A percentile compares a stretch with the other conserved stretches of the same genome.
These are phyloP conservation scores for Ichneumon xanthorius DNA, from an alignment of 2,888 invertebrate genomes.

Conservation along the genomic window DNA sequence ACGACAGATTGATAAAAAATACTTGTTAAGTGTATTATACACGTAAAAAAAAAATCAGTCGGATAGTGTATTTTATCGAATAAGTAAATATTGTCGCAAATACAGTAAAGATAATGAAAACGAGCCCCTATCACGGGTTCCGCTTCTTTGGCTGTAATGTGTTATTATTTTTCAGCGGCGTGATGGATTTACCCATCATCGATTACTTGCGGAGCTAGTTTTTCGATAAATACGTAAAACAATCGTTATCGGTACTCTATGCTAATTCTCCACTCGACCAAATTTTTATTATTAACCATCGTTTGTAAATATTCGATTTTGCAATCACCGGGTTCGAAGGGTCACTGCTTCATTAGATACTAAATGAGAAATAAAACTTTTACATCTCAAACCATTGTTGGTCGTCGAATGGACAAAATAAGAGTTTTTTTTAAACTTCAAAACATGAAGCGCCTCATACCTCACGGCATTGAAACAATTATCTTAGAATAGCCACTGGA, in stretches of 20 bases:
- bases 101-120: conserved; percentile 5
- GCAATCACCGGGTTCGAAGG: neutral
- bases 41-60: conserved; percentile 29
- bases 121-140: conserved; percentile 16
- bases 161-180: conserved; percentile 6
- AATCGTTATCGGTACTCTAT: conserved; percentile 1
- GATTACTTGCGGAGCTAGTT: neutral
- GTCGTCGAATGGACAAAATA: neutral
- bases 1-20: conserved; percentile 50
- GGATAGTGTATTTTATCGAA: conserved; percentile 9
- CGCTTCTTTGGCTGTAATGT: conserved; percentile 9
- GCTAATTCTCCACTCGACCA: conserved; percentile 14
- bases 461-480: neutral
- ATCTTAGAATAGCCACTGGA: neutral
- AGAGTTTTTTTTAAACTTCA: neutral
- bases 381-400: neutral
- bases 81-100: conserved; percentile 22
- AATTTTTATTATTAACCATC: neutral
- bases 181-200: neutral
- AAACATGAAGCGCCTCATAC: neutral
- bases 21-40: conserved; percentile 48
- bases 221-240: neutral
- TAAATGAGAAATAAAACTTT: neutral
- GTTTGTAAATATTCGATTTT: neutral
- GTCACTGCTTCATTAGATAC: neutral